phyloP scores from a whole-genome alignment of 2,797 vertebrate species.

The Sphaeramia orbicularis region DNA sequence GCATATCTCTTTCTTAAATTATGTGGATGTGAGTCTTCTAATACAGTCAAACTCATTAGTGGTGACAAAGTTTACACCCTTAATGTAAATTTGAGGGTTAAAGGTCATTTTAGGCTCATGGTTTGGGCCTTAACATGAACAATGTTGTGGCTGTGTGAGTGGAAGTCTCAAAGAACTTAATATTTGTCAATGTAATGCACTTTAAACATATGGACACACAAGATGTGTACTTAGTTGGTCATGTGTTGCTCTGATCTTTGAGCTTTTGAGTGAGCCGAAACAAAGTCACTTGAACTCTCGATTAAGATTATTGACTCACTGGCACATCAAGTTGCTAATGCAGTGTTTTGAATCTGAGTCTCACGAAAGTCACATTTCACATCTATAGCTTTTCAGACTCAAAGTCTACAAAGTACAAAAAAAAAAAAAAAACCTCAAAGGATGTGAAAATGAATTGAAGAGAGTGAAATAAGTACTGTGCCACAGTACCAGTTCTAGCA shows the following conservation, averaged over 20 bases:
- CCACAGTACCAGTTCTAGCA: not conserved
- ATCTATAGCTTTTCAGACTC: not conserved
- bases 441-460: no score
- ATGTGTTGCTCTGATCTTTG: conserved; percentile 29
- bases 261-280: conserved; percentile 25
- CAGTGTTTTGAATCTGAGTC: not conserved
- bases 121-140: no score
- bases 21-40: no score
- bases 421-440: not conserved
- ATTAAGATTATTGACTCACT: not conserved
- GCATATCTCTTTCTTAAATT: not conserved
- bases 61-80: no score
- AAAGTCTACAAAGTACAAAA: not conserved
- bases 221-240: not conserved
- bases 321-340: not conserved
- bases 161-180: no score
- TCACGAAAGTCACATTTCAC: no score
- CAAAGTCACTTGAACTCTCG: not conserved
- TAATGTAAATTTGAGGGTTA: no score
- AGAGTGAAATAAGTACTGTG: not conserved
- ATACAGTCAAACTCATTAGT: no score
- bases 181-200: no score
- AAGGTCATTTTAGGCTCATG: no score
- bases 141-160: no score
- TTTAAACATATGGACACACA: no score